Conservation (phyloP, 2,888 invertebrate genomes). For the Horisme vitalbata region DNA sequence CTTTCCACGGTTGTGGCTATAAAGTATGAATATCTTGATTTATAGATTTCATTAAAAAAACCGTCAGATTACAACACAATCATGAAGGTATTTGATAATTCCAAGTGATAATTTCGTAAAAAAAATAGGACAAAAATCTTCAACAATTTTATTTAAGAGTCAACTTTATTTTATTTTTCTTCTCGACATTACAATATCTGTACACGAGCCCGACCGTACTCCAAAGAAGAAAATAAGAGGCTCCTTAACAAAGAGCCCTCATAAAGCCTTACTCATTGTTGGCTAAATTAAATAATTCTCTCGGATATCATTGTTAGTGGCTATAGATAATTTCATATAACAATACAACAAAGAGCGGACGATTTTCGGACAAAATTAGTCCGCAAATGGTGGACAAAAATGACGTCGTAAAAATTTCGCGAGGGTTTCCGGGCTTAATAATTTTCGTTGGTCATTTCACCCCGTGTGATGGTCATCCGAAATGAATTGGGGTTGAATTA, state of each 20-base stretch:
- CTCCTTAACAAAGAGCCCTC: conserved; percentile 8
- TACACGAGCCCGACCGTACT: background rate
- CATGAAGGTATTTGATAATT: too few relatives aligned
- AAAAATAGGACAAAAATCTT: background rate
- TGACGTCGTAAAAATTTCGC: conserved; percentile 16
- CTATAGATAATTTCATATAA: conserved; percentile 43
- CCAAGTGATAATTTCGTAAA: background rate
- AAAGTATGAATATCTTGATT: too few relatives aligned
- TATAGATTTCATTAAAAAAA: too few relatives aligned
- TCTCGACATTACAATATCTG: background rate
- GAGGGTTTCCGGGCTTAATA: conserved; percentile 6
- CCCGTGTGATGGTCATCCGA: background rate
- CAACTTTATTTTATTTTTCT: background rate
- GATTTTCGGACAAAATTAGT: conserved; percentile 40
- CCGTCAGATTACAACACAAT: too few relatives aligned
- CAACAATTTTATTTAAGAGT: too few relatives aligned
- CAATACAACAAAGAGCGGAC: conserved; percentile 45
- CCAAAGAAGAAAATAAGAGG: background rate
- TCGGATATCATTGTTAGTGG: conserved; percentile 26
- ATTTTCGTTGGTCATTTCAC: conserved; percentile 9
- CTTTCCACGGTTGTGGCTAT: too few relatives aligned
- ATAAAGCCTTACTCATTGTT: conserved; percentile 20
- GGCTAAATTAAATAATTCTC: conserved; percentile 18
- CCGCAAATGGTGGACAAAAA: conserved; percentile 30
- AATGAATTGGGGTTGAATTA: background rate